A percentile compares a stretch with the other conserved stretches of the same genome.
phyloP scores from a whole-genome alignment of 2,113 vertebrate species.

The Smithornis capensis region DNA sequence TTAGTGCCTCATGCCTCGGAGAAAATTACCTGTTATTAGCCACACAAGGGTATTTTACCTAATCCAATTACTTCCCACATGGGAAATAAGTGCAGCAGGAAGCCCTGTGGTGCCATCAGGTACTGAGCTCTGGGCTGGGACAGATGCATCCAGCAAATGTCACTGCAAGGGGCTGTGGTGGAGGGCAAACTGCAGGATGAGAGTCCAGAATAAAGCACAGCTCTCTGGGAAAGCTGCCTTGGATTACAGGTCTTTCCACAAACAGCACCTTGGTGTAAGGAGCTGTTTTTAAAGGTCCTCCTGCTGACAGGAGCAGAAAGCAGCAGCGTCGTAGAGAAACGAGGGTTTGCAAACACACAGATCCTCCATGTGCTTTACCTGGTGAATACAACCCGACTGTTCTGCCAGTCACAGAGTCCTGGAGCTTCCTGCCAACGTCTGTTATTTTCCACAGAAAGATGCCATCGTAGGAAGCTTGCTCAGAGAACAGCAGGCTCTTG shows the following conservation, averaged over 20 bases:
- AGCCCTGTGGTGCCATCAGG: background rate
- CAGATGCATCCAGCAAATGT: background rate
- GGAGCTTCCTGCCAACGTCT: conserved; percentile 74
- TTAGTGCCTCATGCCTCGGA: background rate
- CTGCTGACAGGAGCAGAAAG: background rate
- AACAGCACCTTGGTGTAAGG: background rate
- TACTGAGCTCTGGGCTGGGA: background rate
- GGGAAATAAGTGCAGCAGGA: background rate
- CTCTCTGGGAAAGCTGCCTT: background rate
- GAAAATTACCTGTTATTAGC: background rate
- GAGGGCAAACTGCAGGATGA: background rate
- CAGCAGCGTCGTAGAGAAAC: background rate
- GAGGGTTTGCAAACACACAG: background rate
- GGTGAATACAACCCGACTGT: conserved; percentile 80
- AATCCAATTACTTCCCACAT: background rate
- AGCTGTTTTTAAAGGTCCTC: background rate
- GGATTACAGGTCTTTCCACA: background rate
- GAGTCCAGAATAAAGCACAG: background rate
- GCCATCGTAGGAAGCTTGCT: conserved; percentile 81
- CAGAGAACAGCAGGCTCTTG: conserved; percentile 72
- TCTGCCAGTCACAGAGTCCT: conserved; percentile 78
- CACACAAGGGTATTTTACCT: background rate
- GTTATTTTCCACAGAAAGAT: conserved; percentile 85
- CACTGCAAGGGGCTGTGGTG: background rate
- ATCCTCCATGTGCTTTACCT: conserved; percentile 43